Conservation (phyloP, 2,797 vertebrate species). For the Ctenopoma kingsleyae region DNA sequence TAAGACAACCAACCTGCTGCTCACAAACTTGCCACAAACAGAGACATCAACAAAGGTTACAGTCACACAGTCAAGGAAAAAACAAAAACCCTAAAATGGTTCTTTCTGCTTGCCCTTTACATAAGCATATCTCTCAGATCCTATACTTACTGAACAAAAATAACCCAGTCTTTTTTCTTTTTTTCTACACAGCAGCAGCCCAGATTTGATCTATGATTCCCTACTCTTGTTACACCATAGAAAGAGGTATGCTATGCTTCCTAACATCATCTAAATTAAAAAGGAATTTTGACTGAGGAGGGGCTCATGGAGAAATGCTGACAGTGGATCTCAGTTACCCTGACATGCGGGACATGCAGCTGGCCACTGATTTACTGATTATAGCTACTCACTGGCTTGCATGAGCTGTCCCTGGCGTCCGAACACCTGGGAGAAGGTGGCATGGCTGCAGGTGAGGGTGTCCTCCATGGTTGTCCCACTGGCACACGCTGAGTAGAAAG, state of each 20-base stretch:
- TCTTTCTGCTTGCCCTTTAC: constrained; percentile 23
- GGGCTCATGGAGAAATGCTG: constrained; percentile 24
- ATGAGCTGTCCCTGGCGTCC: constrained; percentile 88
- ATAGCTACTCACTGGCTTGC: constrained; percentile 85
- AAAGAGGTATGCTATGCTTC: constrained; percentile 9
- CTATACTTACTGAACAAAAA: constrained; percentile 17
- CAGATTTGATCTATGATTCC: neutral
- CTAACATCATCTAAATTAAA: constrained; percentile 30
- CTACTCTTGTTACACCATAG: constrained; percentile 6
- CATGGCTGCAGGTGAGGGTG: constrained; percentile 85
- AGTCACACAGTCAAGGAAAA: constrained; percentile 14
- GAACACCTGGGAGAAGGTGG: constrained; percentile 88
- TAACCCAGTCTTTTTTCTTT: constrained; percentile 11
- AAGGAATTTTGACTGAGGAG: constrained; percentile 33
- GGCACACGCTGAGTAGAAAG: constrained; percentile 40
- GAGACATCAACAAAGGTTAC: constrained; percentile 25
- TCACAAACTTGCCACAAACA: constrained; percentile 39
- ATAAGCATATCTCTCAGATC: constrained; percentile 24
- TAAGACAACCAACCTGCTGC: constrained; percentile 19
- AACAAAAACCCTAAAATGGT: neutral
- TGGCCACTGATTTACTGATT: constrained; percentile 29
- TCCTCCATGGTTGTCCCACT: constrained; percentile 82
- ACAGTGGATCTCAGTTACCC: constrained; percentile 47
- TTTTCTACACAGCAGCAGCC: neutral
- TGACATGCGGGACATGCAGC: constrained; percentile 49